Evolutionary conservation across 2,888 invertebrate species (phyloP), one percentile per base, ranked within the genome.

Genomic region (Plagodis dolabraria): DNA sequence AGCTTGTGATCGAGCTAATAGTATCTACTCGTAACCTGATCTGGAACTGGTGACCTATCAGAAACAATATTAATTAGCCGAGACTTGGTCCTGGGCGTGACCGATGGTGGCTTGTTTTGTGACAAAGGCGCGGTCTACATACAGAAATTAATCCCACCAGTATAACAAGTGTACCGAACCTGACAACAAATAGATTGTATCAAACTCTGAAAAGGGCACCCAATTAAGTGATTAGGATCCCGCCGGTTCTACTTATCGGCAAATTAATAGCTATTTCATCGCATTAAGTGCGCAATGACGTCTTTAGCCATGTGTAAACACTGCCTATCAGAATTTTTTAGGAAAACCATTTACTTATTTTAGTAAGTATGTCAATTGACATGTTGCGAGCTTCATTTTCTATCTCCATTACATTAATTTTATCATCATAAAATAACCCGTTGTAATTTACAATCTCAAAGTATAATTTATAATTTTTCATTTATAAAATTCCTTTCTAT

Each of bases 101-200:
- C 87, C 69, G 64, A 36, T 10, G 40, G 12, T 33, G 47, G 35
- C 55, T 47, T 38, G 55, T 47, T 51, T 47, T 38, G 55, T 47
- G 51, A 47, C 60, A 52, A 47, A 82, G 92, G 92, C 75, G 92
- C 80, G 91, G 90, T 84, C 85, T 81, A 83, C 87, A 87, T 90
- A 89, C 81, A 83, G 85, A 80, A 89, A 91, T 89, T 92, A 92
- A 88, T 90, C 88, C 87, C 85, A 87, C 82, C 85, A 79, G 81
- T 78, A 76, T 77, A 76, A 78, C 81, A 79, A 83, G 82, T 77
- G 75, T 80, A 82, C 71, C 66, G 72, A 76, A 68, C 70, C 75
- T 79, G 83, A 79, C 84, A 84, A 82, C 81, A 86, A 85, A 83
- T 85, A 87, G 85, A 86, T 85, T 75, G 78, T 80, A 83, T 83